Conservation (phyloP, 2,888 invertebrate genomes). For the Eulithis testata region DNA sequence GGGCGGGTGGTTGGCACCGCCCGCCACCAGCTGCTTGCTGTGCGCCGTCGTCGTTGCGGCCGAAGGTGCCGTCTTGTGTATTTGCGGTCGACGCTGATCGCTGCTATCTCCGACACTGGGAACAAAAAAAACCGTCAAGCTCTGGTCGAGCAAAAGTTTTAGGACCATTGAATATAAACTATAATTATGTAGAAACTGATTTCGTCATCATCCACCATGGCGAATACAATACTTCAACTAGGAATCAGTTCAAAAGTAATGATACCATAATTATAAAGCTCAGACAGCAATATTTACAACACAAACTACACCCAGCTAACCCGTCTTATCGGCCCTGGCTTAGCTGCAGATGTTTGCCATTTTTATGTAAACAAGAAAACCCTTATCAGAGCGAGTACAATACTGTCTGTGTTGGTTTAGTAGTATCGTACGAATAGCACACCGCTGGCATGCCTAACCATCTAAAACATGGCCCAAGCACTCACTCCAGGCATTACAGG, state of each 20-base stretch:
- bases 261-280: too few species aligned
- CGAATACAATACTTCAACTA: too few species aligned
- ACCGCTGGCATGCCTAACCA: too few species aligned
- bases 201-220: too few species aligned
- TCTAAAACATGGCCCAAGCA: too few species aligned
- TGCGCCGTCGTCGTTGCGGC: slow-evolving; percentile 90
- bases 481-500: too few species aligned
- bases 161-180: too few species aligned
- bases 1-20: slow-evolving; percentile 88
- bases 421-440: slow-evolving; percentile 13
- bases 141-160: too few species aligned
- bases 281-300: not conserved
- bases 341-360: slow-evolving; percentile 37
- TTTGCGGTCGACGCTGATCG: slow-evolving; percentile 65
- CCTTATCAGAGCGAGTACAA: slow-evolving; percentile 31
- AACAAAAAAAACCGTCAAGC: slow-evolving; percentile 14
- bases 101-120: slow-evolving; percentile 81
- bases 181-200: too few species aligned
- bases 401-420: slow-evolving; percentile 31
- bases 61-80: slow-evolving; percentile 73
- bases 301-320: not conserved
- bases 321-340: slow-evolving; percentile 26
- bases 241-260: too few species aligned
- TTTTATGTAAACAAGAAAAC: slow-evolving; percentile 24
- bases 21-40: slow-evolving; percentile 92